Evolutionary conservation across 2,113 vertebrate species (phyloP).

Genomic region (Azemiops feae): DNA sequence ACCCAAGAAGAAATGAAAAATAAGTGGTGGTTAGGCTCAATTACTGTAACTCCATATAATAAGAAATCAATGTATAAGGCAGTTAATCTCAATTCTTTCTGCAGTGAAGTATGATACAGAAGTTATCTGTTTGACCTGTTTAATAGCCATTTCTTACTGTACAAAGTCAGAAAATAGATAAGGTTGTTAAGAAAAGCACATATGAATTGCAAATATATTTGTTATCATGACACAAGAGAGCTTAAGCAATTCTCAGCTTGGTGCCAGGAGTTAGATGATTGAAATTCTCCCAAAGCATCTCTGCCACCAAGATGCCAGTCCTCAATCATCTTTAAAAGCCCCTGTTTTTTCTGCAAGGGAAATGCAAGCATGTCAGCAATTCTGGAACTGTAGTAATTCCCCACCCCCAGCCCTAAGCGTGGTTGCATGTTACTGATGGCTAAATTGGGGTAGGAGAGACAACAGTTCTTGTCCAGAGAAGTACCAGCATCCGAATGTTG

Average conservation of each 20-base stretch:
- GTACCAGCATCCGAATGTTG: not conserved
- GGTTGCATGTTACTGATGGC: not conserved
- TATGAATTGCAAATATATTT: not conserved
- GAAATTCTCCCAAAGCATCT: not conserved
- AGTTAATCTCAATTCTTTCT: not conserved
- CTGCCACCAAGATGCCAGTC: not conserved
- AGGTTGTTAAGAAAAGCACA: not conserved
- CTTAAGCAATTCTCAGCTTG: not conserved
- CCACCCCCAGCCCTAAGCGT: not conserved
- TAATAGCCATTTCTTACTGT: not conserved
- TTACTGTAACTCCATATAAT: not conserved
- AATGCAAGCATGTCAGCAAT: not conserved
- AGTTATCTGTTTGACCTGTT: not conserved
- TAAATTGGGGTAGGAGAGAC: not conserved
- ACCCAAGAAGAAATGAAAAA: not conserved
- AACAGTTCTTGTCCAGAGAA: not conserved
- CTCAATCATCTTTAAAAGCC: not conserved
- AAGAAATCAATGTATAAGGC: not conserved
- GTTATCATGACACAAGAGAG: not conserved
- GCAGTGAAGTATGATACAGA: not conserved
- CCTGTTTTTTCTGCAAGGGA: not conserved
- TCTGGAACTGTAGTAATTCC: not conserved
- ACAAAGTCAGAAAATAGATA: not conserved
- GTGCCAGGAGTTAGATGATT: not conserved
- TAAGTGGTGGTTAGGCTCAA: not conserved